Conservation (phyloP, 2,888 invertebrate genomes). For the Hartigia nigra region DNA sequence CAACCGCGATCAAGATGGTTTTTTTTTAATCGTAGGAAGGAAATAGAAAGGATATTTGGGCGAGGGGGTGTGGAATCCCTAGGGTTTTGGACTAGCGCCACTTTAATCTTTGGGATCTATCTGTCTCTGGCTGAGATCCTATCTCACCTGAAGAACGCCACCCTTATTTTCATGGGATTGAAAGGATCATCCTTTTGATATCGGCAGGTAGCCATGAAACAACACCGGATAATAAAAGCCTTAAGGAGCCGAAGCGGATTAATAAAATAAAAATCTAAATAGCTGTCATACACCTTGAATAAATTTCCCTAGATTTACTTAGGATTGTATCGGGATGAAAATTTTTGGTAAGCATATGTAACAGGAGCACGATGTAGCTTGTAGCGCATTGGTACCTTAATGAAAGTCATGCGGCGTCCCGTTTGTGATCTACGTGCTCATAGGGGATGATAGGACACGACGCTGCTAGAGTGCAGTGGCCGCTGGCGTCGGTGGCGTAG, state of each 20-base stretch:
- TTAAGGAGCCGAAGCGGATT: background rate
- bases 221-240: background rate
- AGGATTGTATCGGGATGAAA: background rate
- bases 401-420: constrained; percentile 54
- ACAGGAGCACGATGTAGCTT: constrained; percentile 17
- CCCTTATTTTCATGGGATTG: background rate
- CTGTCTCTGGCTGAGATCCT: background rate
- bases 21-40: background rate
- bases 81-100: background rate
- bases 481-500: constrained; percentile 43
- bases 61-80: background rate
- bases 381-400: constrained; percentile 38
- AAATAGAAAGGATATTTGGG: background rate
- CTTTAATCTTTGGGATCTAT: background rate
- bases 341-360: constrained; percentile 32
- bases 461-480: constrained; percentile 60
- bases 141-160: background rate
- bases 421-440: background rate
- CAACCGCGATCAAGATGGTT: background rate
- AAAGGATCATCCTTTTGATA: background rate
- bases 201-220: background rate
- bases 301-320: background rate
- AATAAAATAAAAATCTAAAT: background rate
- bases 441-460: constrained; percentile 45
- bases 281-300: background rate